A percentile compares a stretch with the other conserved stretches of the same genome.
These are phyloP conservation scores for Polydrusus pterygomalis DNA, from an alignment of 2,888 invertebrate genomes.

Conservation along the genomic window DNA sequence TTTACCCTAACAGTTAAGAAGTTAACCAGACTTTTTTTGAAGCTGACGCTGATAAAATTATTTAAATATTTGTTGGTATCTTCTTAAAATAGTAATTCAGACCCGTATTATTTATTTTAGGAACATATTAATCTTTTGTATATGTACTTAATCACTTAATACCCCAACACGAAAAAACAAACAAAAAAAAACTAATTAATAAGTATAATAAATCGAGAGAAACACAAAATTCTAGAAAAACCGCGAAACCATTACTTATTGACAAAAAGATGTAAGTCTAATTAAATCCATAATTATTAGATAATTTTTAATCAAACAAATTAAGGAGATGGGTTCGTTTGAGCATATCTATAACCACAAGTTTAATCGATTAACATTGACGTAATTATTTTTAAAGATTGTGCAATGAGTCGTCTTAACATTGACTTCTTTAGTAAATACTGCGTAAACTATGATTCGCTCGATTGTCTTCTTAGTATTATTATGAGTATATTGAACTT, in stretches of 20 bases:
- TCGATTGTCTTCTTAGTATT: constrained; percentile 3
- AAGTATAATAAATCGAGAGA: too few relatives aligned
- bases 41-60: too few relatives aligned
- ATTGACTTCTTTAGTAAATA: constrained; percentile 51
- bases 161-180: too few relatives aligned
- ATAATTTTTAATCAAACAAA: constrained; percentile 16
- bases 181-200: too few relatives aligned
- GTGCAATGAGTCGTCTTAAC: constrained; percentile 49
- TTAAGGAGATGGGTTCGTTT: constrained; percentile 36
- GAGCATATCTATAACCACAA: constrained; percentile 47
- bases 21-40: too few relatives aligned
- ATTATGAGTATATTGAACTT: too few relatives aligned
- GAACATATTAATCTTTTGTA: too few relatives aligned
- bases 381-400: constrained; percentile 37
- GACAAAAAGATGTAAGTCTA: constrained; percentile 23
- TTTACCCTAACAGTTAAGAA: too few relatives aligned
- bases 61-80: too few relatives aligned
- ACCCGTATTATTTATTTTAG: too few relatives aligned
- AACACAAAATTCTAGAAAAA: not conserved
- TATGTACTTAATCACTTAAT: too few relatives aligned
- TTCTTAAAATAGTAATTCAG: too few relatives aligned
- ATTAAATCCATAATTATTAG: constrained; percentile 26
- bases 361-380: constrained; percentile 35
- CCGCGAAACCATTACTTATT: not conserved
- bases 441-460: constrained; percentile 42